These are phyloP conservation scores for Dione juno DNA, from an alignment of 2,888 invertebrate genomes.

Conservation along the genomic window DNA sequence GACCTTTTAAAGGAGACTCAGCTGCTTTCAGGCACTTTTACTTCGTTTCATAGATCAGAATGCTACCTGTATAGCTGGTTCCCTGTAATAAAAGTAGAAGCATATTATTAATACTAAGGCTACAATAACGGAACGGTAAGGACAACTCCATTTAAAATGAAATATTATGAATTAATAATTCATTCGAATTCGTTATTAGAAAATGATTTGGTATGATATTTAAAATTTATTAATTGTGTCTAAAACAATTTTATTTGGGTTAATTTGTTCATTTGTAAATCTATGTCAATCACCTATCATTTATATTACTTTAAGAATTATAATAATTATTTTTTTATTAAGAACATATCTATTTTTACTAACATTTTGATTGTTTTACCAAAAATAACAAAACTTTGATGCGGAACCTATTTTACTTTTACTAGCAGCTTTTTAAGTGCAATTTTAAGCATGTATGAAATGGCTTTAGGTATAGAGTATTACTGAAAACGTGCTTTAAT, in stretches of 20 bases:
- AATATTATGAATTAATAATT: too few species aligned
- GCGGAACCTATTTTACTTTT: too few species aligned
- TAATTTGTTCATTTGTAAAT: background rate
- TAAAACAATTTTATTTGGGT: background rate
- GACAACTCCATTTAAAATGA: too few species aligned
- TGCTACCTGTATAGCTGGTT: conserved; percentile 24
- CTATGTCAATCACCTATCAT: background rate
- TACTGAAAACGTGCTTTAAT: background rate
- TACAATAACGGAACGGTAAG: background rate
- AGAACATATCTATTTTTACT: background rate
- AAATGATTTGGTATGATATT: too few species aligned
- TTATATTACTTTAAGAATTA: background rate
- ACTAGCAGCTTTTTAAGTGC: too few species aligned
- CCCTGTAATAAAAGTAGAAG: conserved; percentile 13
- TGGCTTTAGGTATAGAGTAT: background rate
- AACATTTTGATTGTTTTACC: too few species aligned
- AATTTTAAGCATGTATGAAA: too few species aligned
- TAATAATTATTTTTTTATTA: background rate
- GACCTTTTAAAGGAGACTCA: conserved; percentile 35
- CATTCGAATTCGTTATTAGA: background rate
- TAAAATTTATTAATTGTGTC: too few species aligned
- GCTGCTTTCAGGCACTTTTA: conserved; percentile 34
- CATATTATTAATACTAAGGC: conserved; percentile 12
- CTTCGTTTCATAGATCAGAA: conserved; percentile 31
- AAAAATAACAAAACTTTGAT: too few species aligned